Base-by-base conservation (phyloP, 2,888 invertebrate genomes). In the Neoitamus cyanurus region DNA sequence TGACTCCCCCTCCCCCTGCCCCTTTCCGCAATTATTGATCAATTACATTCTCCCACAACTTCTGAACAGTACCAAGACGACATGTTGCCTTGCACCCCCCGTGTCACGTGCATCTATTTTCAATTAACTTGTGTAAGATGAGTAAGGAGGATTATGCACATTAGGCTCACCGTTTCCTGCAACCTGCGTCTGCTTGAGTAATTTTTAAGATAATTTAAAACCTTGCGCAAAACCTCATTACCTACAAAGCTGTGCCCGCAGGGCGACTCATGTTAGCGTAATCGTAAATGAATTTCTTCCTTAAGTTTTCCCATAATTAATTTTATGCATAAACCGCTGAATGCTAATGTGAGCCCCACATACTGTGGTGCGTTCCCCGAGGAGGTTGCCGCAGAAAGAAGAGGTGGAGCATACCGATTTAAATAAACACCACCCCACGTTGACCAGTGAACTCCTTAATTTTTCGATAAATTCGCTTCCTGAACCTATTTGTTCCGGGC, bases 401-500 rank as follows among this genome's bases (percentile, higher is more conserved):
- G 34, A 34, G 34, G 34, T 7, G 34, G 7, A n/a, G n/a, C n/a
- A n/a, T n/a, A n/a, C 25, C 58, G 1, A 58, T 58, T 58, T 58
- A 30, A 78, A 31, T 78, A 78, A 78, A 78, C 25, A 78, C 42
- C 31, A 30, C 37, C 78, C 30, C 31, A 28, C 48, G 78, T n/a
- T 42, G 42, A 48, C 48, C 78, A 48, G 48, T 34, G 48, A 78
- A 31, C 48, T 48, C 78, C 58, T 78, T 78, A 48, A 78, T 78
- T 48, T 30, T 48, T 30, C 30, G 48, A 78, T 78, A 78, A 78
- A 78, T 31, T 20, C 28, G n/a, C 78, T 78, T 78, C 78, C 78
- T 78, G 78, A 48, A 78, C 78, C 30, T 78, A 78, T 78, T 78
- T 78, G 78, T 78, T 48, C 31, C 31, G 34, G 58, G 58, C 58